Evolutionary conservation across 2,113 vertebrate genomes (phyloP).

Genomic region (Antechinus stuartii): DNA sequence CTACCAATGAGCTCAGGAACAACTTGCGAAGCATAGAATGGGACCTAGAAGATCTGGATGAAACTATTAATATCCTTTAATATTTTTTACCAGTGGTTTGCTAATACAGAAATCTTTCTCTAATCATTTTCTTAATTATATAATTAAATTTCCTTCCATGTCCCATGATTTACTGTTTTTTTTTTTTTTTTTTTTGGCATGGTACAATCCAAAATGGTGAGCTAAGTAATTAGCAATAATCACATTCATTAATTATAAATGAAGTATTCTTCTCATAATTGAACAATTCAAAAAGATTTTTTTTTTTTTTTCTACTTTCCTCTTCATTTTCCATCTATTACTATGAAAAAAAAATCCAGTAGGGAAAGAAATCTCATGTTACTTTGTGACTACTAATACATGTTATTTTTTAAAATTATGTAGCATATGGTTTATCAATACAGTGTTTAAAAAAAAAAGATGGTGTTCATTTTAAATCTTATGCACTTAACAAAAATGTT

Average conservation of each 20-base stretch:
- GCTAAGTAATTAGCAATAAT: neutral
- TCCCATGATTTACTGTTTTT: neutral
- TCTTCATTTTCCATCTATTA: neutral
- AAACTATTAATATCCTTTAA: conserved; percentile 98
- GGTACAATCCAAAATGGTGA: neutral
- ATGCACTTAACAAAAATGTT: neutral
- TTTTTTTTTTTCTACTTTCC: neutral
- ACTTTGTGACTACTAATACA: neutral
- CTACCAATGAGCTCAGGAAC: conserved; percentile 98
- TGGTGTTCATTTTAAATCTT: neutral
- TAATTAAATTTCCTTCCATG: neutral
- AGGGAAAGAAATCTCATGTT: neutral
- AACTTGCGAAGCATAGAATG: conserved; percentile 98
- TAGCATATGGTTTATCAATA: neutral
- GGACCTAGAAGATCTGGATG: conserved; percentile 98
- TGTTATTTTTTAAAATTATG: neutral
- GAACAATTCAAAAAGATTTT: neutral
- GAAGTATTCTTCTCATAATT: neutral
- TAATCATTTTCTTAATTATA: neutral
- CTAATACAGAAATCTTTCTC: neutral
- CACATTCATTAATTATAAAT: neutral
- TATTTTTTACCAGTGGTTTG: neutral
- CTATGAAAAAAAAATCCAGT: neutral
- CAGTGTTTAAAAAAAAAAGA: neutral
- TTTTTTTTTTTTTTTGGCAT: neutral